Evolutionary conservation across 2,797 vertebrate species (phyloP), one percentile per base, ranked within the genome.

Genomic region (Pagetopsis macropterus): DNA sequence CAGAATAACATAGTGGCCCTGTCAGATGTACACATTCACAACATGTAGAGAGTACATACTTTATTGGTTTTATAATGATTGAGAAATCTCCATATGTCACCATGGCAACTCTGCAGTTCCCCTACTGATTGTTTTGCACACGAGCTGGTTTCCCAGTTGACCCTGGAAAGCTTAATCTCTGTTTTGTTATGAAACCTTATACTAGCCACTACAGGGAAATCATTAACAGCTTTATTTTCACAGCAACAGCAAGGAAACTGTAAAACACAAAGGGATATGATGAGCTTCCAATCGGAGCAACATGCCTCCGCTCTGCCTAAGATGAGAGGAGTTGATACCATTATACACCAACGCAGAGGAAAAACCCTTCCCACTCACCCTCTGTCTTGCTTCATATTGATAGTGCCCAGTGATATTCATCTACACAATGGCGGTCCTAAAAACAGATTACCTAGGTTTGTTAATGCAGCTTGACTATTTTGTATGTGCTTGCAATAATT

Each of bases 401-500:
- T 59, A 43, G 61, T 51, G 43, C 81, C 64, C 63, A 13, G 63
- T 75, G 79, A 84, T 64, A 87, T 88, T 89, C 48, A 88, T 91
- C 85, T 86, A 70, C 76, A 79, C 90, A 87, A 91, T 86, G 76
- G 73, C 23, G 27, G 54, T 58, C 71, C 78, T 61, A 70, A 86
- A 78, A 82, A 87, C 86, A 87, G 80, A 91, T 88, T 81, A 85
- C 50, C 72, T 45, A 4, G 63, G 60, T 91, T 79, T 70, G 78
- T 78, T 88, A 91, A 92, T 91, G 87, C 72, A 82, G 66, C 75
- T 58, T 74, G 70, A 84, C 80, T 70, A 77, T 83, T 77, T 79
- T 91, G 87, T 84, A 81, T 81, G 79, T 65, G 75, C 70, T 83
- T 48, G 70, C 44, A 46, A 85, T 87, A 91, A 90, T 90, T 86